These are phyloP conservation scores for Poecilia picta DNA, from an alignment of 2,797 vertebrate species.

Conservation along the genomic window DNA sequence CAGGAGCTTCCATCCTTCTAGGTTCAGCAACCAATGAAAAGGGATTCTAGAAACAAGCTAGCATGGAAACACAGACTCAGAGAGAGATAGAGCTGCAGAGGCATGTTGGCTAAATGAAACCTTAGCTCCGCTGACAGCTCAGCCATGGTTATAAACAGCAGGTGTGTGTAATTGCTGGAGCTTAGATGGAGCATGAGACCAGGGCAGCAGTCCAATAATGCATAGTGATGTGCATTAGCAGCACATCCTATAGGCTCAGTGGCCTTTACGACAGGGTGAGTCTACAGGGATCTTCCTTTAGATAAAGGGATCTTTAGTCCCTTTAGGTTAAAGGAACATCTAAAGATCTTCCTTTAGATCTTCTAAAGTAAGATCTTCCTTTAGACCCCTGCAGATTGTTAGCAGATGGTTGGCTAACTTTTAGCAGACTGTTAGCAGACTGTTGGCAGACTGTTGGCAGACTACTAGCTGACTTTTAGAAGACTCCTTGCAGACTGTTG, in stretches of 20 bases:
- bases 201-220: background rate
- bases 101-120: constrained; percentile 2
- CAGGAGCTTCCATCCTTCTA: background rate
- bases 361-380: background rate
- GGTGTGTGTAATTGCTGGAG: background rate
- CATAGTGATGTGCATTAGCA: constrained; percentile 4
- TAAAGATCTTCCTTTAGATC: no score
- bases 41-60: background rate
- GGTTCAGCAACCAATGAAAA: background rate
- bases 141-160: constrained; percentile 1
- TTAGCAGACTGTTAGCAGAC: no score
- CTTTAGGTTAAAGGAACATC: no score
- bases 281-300: background rate
- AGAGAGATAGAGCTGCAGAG: background rate
- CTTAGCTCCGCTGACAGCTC: background rate
- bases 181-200: background rate
- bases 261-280: background rate
- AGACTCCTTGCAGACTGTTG: no score
- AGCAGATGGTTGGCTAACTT: no score
- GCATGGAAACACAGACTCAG: background rate
- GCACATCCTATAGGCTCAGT: background rate
- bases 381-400: background rate
- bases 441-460: no score
- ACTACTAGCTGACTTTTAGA: no score
- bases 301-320: background rate